Percentiles rank a stretch among this genome's conserved stretches.
Conservation (phyloP, 2,113 vertebrate genomes). For the Chloebia gouldiae region DNA sequence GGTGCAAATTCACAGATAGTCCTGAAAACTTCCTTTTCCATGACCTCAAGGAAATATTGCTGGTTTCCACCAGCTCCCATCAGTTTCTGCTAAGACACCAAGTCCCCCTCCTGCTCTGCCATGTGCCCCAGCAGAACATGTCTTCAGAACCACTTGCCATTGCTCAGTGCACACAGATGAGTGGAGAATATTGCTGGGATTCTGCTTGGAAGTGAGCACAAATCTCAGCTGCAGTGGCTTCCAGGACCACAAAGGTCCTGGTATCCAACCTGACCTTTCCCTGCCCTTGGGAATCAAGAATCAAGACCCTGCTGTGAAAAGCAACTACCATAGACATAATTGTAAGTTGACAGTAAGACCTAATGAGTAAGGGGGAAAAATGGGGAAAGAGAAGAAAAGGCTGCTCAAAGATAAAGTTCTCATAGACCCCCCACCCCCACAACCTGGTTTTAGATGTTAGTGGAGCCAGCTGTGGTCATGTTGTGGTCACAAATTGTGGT, state of each 20-base stretch:
- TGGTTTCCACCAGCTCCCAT: background rate
- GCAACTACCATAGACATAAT: rapidly evolving
- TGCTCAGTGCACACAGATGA: background rate
- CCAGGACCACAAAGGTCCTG: background rate
- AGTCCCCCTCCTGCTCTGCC: background rate
- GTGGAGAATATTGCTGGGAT: background rate
- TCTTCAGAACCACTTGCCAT: background rate
- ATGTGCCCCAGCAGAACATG: background rate
- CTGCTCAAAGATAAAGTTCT: background rate
- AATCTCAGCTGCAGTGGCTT: background rate
- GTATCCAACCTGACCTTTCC: background rate
- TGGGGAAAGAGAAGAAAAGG: rapidly evolving
- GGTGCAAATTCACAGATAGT: constrained; percentile 66
- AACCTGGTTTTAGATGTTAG: background rate
- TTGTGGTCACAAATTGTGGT: background rate
- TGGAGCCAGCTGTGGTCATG: background rate
- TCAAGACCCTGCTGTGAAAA: background rate
- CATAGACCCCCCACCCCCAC: rapidly evolving
- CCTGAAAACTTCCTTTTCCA: constrained; percentile 37
- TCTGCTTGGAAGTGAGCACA: background rate
- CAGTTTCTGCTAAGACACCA: background rate
- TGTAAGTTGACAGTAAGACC: background rate
- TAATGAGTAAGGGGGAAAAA: rapidly evolving
- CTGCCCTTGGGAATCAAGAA: background rate
- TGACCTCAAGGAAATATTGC: constrained; percentile 28